Base-by-base conservation (phyloP, 2,888 invertebrate genomes). In the Pristionchus exspectatus region DNA sequence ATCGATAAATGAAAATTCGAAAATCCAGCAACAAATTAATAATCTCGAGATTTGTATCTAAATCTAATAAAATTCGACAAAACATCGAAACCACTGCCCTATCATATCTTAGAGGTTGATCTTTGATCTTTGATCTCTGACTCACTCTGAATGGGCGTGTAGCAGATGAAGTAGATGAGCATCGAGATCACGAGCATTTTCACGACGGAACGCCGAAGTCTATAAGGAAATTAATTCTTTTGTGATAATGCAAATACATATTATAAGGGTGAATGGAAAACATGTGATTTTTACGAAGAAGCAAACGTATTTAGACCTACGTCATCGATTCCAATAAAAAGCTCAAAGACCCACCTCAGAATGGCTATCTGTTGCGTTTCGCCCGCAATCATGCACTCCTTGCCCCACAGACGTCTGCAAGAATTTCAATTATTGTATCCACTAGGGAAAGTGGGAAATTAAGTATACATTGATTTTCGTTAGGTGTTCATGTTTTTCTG, bases 151-250 rank as follows among this genome's bases (percentile, higher is more conserved):
- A 95, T 94, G 0, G 96, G 95, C 2, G 95, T 95, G 92, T 96
- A 96, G 92, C 95, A 95, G 56, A 95, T 90, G 88, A 95, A 95
- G 92, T 96, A 96, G 9, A 96, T 94, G 30, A 95, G 90, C 74
- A 96, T 95, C 89, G 95, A 95, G 24, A 95, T 95, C 9, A 95
- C 95, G 44, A 96, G 92, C 95, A 96, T 96, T 92, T 95, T 95
- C 21, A 96, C 95, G 16, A 96, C 95, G n/a, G 95, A 95, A 69
- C 95, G 95, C 10, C 96, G 91, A 9, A 92, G 87, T 90, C 91
- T 91, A 27, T 9, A 85, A 50, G 12, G n/a, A n/a, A n/a, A n/a
- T n/a, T n/a, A n/a, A n/a, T n/a, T n/a, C n/a, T n/a, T n/a, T n/a
- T n/a, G n/a, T n/a, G n/a, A n/a, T n/a, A n/a, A n/a, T n/a, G n/a